Conservation (phyloP, 2,113 vertebrate species). For the Nycticryphes semicollaris region DNA sequence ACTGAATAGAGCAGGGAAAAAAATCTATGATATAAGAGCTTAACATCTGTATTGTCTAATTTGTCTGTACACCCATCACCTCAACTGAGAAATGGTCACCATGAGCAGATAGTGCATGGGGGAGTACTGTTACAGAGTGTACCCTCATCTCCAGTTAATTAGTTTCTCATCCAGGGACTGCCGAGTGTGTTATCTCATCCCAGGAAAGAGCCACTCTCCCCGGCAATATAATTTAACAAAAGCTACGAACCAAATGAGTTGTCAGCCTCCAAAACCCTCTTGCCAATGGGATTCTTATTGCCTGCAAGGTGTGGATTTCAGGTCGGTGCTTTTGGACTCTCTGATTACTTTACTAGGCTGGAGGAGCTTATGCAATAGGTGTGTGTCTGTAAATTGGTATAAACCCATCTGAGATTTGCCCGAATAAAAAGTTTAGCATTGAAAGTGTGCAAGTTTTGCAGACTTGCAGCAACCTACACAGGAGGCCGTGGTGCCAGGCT, state of each 20-base stretch:
- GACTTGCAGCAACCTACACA: neutral
- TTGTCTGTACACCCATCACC: neutral
- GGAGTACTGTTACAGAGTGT: neutral
- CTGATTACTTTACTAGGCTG: neutral
- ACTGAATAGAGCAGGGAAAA: neutral
- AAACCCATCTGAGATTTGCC: neutral
- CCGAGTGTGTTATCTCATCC: neutral
- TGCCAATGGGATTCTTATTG: neutral
- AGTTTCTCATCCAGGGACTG: neutral
- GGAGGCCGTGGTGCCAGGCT: neutral
- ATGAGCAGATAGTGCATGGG: neutral
- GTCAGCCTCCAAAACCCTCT: neutral
- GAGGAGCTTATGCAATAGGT: neutral
- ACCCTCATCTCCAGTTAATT: neutral
- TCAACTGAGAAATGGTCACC: neutral
- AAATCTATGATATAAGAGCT: neutral
- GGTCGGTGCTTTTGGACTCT: neutral
- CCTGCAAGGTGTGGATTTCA: fast-evolving
- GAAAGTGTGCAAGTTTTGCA: neutral
- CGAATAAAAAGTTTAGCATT: neutral
- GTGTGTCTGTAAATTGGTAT: neutral
- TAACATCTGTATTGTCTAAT: neutral
- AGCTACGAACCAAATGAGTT: neutral
- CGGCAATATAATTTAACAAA: neutral
- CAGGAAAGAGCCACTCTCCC: neutral